These are phyloP conservation scores for Orestias chungarensis DNA, from an alignment of 2,797 vertebrate genomes.

Conservation along the genomic window DNA sequence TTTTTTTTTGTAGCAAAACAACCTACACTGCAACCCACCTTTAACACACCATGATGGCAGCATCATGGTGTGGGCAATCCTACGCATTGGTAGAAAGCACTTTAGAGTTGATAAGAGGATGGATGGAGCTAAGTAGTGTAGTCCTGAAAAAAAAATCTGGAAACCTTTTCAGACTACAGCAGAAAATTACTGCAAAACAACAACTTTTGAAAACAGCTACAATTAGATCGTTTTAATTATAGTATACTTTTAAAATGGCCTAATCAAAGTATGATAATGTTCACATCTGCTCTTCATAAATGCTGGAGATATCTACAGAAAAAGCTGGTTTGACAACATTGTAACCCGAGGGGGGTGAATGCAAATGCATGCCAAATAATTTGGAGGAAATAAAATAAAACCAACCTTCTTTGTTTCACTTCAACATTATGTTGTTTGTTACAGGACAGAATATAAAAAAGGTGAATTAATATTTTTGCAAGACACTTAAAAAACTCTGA, in stretches of 20 bases:
- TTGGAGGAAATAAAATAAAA: background rate
- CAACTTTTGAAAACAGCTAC: background rate
- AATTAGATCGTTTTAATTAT: background rate
- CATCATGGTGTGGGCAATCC: background rate
- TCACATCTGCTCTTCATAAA: too few relatives aligned
- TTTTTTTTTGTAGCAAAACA: too few relatives aligned
- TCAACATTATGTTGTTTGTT: background rate
- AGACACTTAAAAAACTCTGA: background rate
- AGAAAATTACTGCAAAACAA: background rate
- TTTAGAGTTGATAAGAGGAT: background rate
- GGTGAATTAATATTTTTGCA: background rate
- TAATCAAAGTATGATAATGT: background rate
- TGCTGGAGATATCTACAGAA: background rate
- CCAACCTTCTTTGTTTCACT: background rate
- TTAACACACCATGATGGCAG: background rate
- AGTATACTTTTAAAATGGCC: background rate
- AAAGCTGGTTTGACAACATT: background rate
- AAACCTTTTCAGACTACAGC: background rate
- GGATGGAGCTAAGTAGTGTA: background rate
- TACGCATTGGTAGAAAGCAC: background rate
- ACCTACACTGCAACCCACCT: background rate
- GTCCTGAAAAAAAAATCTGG: background rate
- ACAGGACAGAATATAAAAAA: background rate
- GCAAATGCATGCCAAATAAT: background rate
- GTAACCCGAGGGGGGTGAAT: background rate